Conservation (phyloP, 2,797 vertebrate species). For the Mormyrus proboscirostris region DNA sequence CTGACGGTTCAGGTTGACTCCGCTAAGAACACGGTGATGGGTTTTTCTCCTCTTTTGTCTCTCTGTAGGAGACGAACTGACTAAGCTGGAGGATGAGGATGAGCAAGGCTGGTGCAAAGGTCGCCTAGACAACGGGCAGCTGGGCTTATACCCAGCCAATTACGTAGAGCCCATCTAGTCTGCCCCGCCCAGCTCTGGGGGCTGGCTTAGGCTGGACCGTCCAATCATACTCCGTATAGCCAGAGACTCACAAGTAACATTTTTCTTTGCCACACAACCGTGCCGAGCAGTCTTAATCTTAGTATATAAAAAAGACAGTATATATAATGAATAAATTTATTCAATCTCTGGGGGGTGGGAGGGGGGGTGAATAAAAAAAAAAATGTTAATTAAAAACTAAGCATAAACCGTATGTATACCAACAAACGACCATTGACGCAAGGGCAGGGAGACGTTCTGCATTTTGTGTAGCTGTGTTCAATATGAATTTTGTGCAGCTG, state of each 20-base stretch:
- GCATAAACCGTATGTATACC: constrained; percentile 23
- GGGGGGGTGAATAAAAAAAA: neutral
- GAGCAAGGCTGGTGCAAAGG: constrained; percentile 98
- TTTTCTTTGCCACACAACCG: constrained; percentile 43
- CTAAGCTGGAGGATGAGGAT: constrained; percentile 92
- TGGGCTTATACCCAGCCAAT: constrained; percentile 93
- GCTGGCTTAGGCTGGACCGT: constrained; percentile 70
- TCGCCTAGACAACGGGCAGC: constrained; percentile 80
- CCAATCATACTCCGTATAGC: constrained; percentile 64
- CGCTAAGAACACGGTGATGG: neutral
- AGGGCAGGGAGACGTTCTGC: constrained; percentile 35
- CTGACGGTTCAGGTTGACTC: neutral
- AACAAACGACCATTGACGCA: constrained; percentile 22
- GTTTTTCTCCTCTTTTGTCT: neutral
- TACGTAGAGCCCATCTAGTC: constrained; percentile 84
- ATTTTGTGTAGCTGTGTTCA: constrained; percentile 47
- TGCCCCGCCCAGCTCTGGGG: constrained; percentile 39
- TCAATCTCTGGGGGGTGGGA: neutral
- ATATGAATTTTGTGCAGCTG: constrained; percentile 41
- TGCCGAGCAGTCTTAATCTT: constrained; percentile 41
- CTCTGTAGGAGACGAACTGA: constrained; percentile 81
- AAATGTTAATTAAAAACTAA: neutral
- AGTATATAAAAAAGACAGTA: constrained; percentile 24
- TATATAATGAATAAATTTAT: constrained; percentile 25
- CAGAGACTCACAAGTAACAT: constrained; percentile 51